phyloP scores from a whole-genome alignment of 2,888 invertebrate species.

The Xanthorhoe designata region DNA sequence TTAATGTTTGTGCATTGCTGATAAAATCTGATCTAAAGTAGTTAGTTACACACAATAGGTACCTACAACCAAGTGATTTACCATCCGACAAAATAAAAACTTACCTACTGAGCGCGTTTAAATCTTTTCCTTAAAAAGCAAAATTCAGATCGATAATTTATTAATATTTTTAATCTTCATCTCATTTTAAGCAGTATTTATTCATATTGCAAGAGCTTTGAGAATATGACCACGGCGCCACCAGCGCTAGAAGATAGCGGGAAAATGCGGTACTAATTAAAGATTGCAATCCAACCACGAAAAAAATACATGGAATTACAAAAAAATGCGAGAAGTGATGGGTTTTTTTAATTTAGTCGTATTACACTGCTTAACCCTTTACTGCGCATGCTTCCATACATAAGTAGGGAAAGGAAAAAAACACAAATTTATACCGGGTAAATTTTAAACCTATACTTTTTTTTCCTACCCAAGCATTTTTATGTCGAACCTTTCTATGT shows the following conservation, averaged over 20 bases:
- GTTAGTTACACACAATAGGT: background rate
- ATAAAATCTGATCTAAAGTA: too few species aligned
- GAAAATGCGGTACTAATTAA: slow-evolving; percentile 63
- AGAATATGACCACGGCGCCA: slow-evolving; percentile 47
- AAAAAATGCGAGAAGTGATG: slow-evolving; percentile 19
- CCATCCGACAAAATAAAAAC: background rate
- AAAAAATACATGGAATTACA: slow-evolving; percentile 20
- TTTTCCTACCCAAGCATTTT: slow-evolving; percentile 81
- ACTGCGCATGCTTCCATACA: slow-evolving; percentile 84
- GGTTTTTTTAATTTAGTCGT: slow-evolving; percentile 44
- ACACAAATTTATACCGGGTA: slow-evolving; percentile 86
- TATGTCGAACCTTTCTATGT: slow-evolving; percentile 83
- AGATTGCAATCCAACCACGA: slow-evolving; percentile 52
- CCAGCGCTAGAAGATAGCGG: slow-evolving; percentile 59
- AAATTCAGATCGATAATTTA: background rate
- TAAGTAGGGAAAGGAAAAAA: slow-evolving; percentile 83
- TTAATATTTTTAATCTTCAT: background rate
- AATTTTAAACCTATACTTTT: slow-evolving; percentile 86
- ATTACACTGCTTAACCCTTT: slow-evolving; percentile 74
- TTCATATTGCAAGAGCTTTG: slow-evolving; percentile 6
- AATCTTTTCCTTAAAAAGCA: background rate
- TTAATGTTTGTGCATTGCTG: too few species aligned
- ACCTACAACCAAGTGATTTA: too few species aligned
- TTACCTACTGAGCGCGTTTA: background rate
- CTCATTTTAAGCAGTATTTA: background rate